phyloP scores from a whole-genome alignment of 2,888 invertebrate genomes.

The Exephanes ischioxanthus region DNA sequence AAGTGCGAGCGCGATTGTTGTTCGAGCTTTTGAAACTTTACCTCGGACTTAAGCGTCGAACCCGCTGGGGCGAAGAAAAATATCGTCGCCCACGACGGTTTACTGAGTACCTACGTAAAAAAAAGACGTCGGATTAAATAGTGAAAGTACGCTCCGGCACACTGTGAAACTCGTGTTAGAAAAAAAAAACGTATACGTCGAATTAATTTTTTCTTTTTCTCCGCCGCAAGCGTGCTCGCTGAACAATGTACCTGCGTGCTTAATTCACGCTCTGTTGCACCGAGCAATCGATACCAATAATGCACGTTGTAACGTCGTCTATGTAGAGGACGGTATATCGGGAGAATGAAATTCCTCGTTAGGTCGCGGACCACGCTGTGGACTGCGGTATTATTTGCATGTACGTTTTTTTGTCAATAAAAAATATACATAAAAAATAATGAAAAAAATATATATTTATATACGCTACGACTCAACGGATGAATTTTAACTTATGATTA shows the following conservation, averaged over 20 bases:
- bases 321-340: constrained; percentile 1
- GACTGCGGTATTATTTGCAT: constrained; percentile 59
- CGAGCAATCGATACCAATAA: constrained; percentile 42
- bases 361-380: constrained; percentile 43
- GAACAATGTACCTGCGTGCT: not conserved
- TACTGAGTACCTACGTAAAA: too few relatives aligned
- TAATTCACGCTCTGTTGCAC: constrained; percentile 22
- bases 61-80: not conserved
- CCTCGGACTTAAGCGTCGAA: not conserved
- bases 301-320: constrained; percentile 7
- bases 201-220: not conserved
- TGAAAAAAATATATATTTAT: not conserved
- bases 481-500: not conserved
- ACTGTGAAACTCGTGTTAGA: constrained; percentile 8
- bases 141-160: constrained; percentile 25
- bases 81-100: too few relatives aligned
- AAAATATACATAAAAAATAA: constrained; percentile 5
- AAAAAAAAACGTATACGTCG: not conserved
- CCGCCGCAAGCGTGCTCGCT: not conserved
- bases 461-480: not conserved
- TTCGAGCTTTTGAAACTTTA: constrained; percentile 52
- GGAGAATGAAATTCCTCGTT: constrained; percentile 50
- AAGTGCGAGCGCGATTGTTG: constrained; percentile 55
- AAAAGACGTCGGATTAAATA: not conserved
- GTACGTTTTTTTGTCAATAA: constrained; percentile 51